Conservation (phyloP, 2,797 vertebrate species). For the Myotis vivesi region DNA sequence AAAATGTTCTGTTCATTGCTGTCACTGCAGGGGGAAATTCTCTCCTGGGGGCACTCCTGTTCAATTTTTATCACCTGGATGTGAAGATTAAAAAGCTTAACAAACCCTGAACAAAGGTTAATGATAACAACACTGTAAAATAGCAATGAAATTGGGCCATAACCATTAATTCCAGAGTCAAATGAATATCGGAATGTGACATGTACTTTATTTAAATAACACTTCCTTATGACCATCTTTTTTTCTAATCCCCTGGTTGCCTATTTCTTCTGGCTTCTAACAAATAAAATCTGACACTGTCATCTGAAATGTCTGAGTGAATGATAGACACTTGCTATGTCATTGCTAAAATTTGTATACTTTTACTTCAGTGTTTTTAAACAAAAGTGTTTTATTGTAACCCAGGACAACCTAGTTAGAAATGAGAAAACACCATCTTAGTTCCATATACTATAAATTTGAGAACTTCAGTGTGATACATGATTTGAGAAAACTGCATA, state of each 20-base stretch:
- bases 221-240: not conserved
- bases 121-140: conserved; percentile 2
- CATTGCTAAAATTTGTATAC: not conserved
- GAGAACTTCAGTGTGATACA: not conserved
- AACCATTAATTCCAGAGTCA: not conserved
- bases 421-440: not conserved
- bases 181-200: not conserved
- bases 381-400: not conserved
- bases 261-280: not conserved
- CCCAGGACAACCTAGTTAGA: not conserved
- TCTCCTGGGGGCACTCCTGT: not conserved
- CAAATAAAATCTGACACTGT: not conserved
- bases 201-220: not conserved
- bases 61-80: not conserved
- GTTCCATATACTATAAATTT: not conserved
- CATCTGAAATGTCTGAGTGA: not conserved
- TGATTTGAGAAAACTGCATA: not conserved
- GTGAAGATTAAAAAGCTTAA: not conserved
- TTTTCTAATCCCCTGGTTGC: not conserved
- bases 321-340: not conserved
- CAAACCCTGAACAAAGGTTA: not conserved
- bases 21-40: no score
- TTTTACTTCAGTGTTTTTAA: not conserved
- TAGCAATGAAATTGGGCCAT: not conserved
- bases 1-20: not conserved